A percentile compares a stretch with the other conserved stretches of the same genome.
Conservation (phyloP, 1,140 invertebrate genomes). For the Sycophila sp. region DNA sequence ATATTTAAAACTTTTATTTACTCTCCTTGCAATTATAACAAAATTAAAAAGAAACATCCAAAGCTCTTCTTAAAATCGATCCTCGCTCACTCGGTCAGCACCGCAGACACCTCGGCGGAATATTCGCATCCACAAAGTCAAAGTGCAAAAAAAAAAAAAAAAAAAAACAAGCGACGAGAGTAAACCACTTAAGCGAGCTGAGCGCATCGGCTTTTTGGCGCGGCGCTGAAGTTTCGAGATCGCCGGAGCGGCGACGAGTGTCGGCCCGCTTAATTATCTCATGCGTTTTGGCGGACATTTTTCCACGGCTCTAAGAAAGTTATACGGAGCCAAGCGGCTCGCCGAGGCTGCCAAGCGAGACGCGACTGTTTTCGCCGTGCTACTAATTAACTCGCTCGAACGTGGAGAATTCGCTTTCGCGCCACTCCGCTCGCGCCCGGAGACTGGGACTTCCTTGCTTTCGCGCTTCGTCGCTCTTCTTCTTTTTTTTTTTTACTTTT, state of each 20-base stretch:
- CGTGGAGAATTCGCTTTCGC: conserved; percentile 26
- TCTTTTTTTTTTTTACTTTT: not conserved
- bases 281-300: conserved; percentile 25
- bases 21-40: no score
- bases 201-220: not conserved
- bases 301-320: conserved; percentile 24
- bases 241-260: not conserved
- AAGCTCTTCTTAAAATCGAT: no score
- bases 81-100: no score
- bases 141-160: no score
- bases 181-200: no score
- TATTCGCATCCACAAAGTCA: no score
- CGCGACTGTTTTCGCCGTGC: conserved; percentile 27
- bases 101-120: no score
- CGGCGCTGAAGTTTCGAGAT: not conserved
- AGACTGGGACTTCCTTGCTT: not conserved
- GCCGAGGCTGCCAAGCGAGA: not conserved
- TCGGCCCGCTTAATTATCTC: conserved; percentile 24
- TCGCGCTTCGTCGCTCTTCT: not conserved
- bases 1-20: no score
- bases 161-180: no score
- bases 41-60: no score
- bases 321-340: not conserved
- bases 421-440: not conserved
- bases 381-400: conserved; percentile 32